phyloP scores from a whole-genome alignment of 1,140 invertebrate genomes.

The Calephelis nemesis region DNA sequence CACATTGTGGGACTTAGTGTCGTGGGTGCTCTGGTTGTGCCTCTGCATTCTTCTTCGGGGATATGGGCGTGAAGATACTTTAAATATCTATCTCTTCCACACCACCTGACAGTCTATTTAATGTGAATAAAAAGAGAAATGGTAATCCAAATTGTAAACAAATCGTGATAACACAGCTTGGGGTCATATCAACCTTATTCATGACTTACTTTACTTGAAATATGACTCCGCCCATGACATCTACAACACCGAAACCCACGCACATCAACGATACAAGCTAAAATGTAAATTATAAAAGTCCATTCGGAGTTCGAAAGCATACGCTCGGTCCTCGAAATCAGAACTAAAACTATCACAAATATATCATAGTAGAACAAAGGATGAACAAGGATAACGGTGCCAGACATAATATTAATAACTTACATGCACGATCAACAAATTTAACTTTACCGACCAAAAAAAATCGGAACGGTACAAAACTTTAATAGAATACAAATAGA shows the following conservation, averaged over 20 bases:
- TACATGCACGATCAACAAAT: constrained; percentile 33
- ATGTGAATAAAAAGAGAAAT: background rate
- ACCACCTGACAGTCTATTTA: too few species aligned
- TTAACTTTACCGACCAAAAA: constrained; percentile 20
- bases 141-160: constrained; percentile 13
- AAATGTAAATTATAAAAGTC: constrained; percentile 18
- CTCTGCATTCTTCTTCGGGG: too few species aligned
- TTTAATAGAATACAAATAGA: background rate
- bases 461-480: constrained; percentile 26
- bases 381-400: constrained; percentile 42
- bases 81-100: too few species aligned
- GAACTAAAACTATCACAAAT: constrained; percentile 29
- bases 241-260: constrained; percentile 13
- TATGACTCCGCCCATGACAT: constrained; percentile 1
- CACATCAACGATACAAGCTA: constrained; percentile 13
- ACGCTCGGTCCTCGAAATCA: constrained; percentile 11
- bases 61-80: too few species aligned
- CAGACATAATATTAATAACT: constrained; percentile 53
- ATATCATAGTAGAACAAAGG: constrained; percentile 45
- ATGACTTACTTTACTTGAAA: constrained; percentile 17
- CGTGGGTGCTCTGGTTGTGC: too few species aligned
- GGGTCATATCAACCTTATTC: constrained; percentile 14
- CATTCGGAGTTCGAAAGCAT: constrained; percentile 6
- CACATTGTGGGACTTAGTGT: too few species aligned
- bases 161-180: constrained; percentile 16